Evolutionary conservation across 1,140 invertebrate genomes (phyloP).

Genomic region (Manduca sexta): DNA sequence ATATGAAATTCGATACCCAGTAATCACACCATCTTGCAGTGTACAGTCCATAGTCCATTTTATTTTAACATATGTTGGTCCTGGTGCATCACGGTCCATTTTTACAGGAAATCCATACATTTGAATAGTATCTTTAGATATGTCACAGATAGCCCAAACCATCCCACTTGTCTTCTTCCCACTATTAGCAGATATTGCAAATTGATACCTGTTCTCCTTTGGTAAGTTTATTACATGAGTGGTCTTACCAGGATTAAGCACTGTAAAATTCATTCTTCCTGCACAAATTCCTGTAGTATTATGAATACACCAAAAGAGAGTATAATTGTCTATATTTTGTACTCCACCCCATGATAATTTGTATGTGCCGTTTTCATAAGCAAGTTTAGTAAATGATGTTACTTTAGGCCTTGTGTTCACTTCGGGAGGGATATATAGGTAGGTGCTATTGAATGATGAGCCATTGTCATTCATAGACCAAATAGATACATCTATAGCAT

Average conservation of each 20-base stretch:
- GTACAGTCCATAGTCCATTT: constrained; percentile 83
- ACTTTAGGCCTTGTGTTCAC: constrained; percentile 74
- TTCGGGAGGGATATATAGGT: constrained; percentile 76
- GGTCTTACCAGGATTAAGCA: constrained; percentile 41
- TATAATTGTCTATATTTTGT: constrained; percentile 74
- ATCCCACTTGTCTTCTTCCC: constrained; percentile 80
- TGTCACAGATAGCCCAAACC: constrained; percentile 84
- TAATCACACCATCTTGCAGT: constrained; percentile 77
- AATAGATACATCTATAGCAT: constrained; percentile 52
- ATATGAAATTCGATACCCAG: constrained; percentile 80
- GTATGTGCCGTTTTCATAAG: constrained; percentile 78
- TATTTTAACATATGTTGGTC: constrained; percentile 76
- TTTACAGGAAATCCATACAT: constrained; percentile 80
- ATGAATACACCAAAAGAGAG: constrained; percentile 82
- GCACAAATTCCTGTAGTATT: constrained; percentile 52
- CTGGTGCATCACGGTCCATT: constrained; percentile 72
- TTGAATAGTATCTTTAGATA: constrained; percentile 79
- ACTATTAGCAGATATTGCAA: constrained; percentile 83
- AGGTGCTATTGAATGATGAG: constrained; percentile 70
- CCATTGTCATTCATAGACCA: constrained; percentile 76
- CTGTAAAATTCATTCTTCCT: constrained; percentile 51
- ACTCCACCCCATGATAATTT: constrained; percentile 81
- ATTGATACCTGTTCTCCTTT: constrained; percentile 60
- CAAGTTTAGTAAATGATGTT: constrained; percentile 78
- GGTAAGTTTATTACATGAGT: constrained; percentile 54